Base-by-base conservation (phyloP, 2,113 vertebrate species). In the Willisornis vidua region DNA sequence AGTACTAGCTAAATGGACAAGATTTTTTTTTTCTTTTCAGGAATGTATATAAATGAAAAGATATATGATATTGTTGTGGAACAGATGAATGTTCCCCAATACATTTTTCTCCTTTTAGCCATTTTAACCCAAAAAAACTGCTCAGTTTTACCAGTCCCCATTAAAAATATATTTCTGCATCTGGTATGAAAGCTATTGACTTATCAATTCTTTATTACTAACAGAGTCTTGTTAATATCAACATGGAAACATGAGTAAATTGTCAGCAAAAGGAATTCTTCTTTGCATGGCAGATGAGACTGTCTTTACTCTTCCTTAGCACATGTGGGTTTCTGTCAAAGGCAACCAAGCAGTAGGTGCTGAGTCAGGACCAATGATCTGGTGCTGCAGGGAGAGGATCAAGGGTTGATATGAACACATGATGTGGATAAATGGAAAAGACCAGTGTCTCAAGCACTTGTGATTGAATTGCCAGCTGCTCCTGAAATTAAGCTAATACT, bases 361-460 rank as follows among this genome's bases (percentile, higher is more conserved):
- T 48, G 18, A 25, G 19, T 63, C 46, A 39, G 29, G 31, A 28
- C 8, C 37, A 62, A 43, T 4, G 28, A 84, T 13, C 10, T 7
- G 3, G 35, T 9, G 7, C 14, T 62, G 16, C 9, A 10, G 23
- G 33, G 35, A 16, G 7, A 71, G 20, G 49, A 63, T 14, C 26
- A 51, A 59, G 28, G 24, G 5, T 7, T 58, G 31, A 41, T 71
- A 67, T 78, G 7, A 61, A 12, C 24, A 26, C 5, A 11, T 51
- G 10, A 61, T 8, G 0, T 12, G 14, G 43, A 39, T 39, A 46
- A 33, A 1, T 78, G 62, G 68, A 59, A 81, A 52, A 0, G 1
- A 45, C 7, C 9, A 3, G 16, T 31, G 13, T 52, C 24, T 48
- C 8, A 3, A 82, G 52, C 14, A 41, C 24, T 75, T 71, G 52